Conservation (phyloP, 2,888 invertebrate species). For the Troides aeacus region DNA sequence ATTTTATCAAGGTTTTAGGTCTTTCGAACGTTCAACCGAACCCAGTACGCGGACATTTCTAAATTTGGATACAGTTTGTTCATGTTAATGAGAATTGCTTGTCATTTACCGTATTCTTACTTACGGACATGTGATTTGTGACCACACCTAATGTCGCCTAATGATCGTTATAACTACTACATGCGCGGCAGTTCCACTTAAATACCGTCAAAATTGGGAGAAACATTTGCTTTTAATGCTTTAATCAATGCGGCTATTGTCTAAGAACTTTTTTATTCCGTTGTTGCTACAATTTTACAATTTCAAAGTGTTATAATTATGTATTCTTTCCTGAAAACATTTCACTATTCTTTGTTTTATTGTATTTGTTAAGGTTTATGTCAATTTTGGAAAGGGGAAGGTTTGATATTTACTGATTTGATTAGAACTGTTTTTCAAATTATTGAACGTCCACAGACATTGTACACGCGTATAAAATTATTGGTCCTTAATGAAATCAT, state of each 20-base stretch:
- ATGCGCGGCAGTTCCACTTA: constrained; percentile 35
- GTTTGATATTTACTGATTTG: too few species aligned
- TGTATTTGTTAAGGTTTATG: too few species aligned
- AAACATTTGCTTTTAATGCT: constrained; percentile 34
- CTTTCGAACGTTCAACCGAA: not conserved
- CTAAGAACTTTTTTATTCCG: constrained; percentile 21
- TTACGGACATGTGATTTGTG: constrained; percentile 37
- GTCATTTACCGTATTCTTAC: constrained; percentile 29
- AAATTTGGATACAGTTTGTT: constrained; percentile 25
- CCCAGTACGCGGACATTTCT: constrained; percentile 10
- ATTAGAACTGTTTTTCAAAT: too few species aligned
- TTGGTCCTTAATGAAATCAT: too few species aligned
- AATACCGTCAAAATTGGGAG: constrained; percentile 38
- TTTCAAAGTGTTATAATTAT: constrained; percentile 18
- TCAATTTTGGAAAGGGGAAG: too few species aligned
- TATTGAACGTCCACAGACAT: too few species aligned
- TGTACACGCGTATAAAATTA: too few species aligned
- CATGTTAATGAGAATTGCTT: constrained; percentile 14
- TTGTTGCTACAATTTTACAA: constrained; percentile 1
- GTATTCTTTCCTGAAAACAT: not conserved
- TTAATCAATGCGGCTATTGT: constrained; percentile 27
- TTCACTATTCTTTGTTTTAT: not conserved
- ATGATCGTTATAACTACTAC: constrained; percentile 41
- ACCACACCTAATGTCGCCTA: constrained; percentile 43
- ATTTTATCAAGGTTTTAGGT: not conserved